Percentiles rank a stretch among this genome's conserved stretches.
Conservation (phyloP, 2,797 vertebrate species). For the Cyprinella venusta region DNA sequence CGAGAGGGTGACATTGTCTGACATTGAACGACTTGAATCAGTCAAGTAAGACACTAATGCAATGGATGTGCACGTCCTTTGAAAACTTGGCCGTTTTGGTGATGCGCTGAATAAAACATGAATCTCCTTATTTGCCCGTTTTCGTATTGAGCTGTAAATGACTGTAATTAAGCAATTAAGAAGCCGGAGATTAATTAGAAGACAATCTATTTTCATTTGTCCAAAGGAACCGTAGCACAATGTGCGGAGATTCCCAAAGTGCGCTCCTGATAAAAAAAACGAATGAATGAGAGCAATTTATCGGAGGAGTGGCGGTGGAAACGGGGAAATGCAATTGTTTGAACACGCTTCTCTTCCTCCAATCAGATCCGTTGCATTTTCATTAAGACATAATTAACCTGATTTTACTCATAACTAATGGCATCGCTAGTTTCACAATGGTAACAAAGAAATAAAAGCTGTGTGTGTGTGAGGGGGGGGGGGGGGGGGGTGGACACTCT, state of each 20-base stretch:
- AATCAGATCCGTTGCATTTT: conserved; percentile 73
- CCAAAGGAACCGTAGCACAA: conserved; percentile 70
- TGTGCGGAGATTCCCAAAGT: conserved; percentile 71
- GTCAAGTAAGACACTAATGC: neutral
- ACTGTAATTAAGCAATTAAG: conserved; percentile 81
- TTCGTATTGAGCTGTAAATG: conserved; percentile 67
- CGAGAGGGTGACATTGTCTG: conserved; percentile 26
- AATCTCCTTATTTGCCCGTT: conserved; percentile 40
- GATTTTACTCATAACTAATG: conserved; percentile 66
- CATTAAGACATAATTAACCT: conserved; percentile 73
- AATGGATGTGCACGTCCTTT: conserved; percentile 25
- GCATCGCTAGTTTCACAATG: conserved; percentile 53
- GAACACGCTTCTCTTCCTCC: conserved; percentile 63
- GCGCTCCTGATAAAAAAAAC: conserved; percentile 68
- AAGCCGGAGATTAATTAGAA: conserved; percentile 75
- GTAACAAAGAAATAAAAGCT: conserved; percentile 22
- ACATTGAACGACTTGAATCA: conserved; percentile 4
- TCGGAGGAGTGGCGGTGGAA: conserved; percentile 60
- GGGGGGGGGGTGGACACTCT: neutral
- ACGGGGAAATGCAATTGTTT: conserved; percentile 61
- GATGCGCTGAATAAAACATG: conserved; percentile 12
- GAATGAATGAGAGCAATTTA: conserved; percentile 71
- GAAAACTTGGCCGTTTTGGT: neutral
- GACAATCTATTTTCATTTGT: conserved; percentile 74
- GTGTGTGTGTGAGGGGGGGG: too few species aligned